Base-by-base conservation (phyloP, 2,113 vertebrate genomes). In the Mustela lutreola region DNA sequence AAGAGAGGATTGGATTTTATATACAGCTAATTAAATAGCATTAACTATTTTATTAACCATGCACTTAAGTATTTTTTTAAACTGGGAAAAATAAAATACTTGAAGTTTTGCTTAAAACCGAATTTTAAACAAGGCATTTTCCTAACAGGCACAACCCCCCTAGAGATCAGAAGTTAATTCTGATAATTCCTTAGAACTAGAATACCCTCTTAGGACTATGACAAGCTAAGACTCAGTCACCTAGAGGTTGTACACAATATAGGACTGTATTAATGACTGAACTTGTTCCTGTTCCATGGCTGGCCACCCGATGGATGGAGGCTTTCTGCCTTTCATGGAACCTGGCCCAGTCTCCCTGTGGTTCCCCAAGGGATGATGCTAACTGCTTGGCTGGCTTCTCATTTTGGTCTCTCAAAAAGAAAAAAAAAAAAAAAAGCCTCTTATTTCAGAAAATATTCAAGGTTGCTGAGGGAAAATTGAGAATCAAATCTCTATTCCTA, bases 21-120 rank as follows among this genome's bases (percentile, higher is more conserved):
- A 48, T 11, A 79, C 3, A 84, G 91, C 45, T 86, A 63, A 93
- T 71, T 45, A 58, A 86, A 45, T 76, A 45, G 70, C 70, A 53
- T 90, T 78, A 88, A 53, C 36, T 39, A 58, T 1, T 5, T 14
- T 22, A 89, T 56, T 94, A 73, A 28, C 73, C 5, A 93, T 73
- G 75, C 28, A 85, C 26, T 78, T 65, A 26, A 56, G 50, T 53
- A 22, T 56, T 93, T 89, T 88, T 90, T 75, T 50, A 63, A 97
- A 85, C 86, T 91, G n/a, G 75, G 4, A 83, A 96, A 96, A 95
- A 82, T 93, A 85, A 91, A 93, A 67, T 24, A 48, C 33, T 67
- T 53, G 18, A 56, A 71, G 10, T 50, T 93, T 91, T 50, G 42
- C 53, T 92, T 91, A 89, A 75, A 71, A 73, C 0, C 15, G 76